Percentiles rank a stretch among this genome's conserved stretches.
These are phyloP conservation scores for Tiliacea aurago DNA, from an alignment of 2,888 invertebrate genomes.

Conservation along the genomic window DNA sequence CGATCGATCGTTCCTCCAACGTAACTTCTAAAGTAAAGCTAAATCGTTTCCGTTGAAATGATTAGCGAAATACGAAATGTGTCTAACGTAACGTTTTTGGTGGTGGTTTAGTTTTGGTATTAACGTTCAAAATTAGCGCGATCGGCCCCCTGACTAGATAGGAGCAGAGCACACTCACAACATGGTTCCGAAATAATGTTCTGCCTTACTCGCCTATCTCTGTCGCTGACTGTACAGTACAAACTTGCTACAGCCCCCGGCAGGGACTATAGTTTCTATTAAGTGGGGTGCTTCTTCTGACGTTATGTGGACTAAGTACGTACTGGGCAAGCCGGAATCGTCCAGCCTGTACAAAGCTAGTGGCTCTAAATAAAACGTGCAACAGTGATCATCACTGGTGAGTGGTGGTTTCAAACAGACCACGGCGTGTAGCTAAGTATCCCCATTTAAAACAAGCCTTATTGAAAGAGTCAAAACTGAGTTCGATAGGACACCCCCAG, in stretches of 20 bases:
- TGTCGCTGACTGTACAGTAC: background rate
- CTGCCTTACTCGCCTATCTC: background rate
- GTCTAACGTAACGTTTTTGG: too few species aligned
- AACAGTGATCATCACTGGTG: background rate
- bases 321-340: background rate
- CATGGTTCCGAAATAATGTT: background rate
- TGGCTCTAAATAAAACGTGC: background rate
- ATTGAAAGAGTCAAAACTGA: background rate
- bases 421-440: background rate
- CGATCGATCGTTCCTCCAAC: too few species aligned
- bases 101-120: too few species aligned
- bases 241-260: background rate
- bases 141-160: background rate
- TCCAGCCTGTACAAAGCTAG: too few species aligned
- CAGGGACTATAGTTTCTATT: background rate
- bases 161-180: background rate
- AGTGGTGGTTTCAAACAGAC: background rate
- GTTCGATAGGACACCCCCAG: too few species aligned
- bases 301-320: background rate
- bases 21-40: too few species aligned
- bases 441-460: background rate
- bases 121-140: too few species aligned
- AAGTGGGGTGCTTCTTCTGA: background rate
- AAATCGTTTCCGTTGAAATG: too few species aligned
- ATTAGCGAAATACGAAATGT: too few species aligned